These are phyloP conservation scores for Apostichopus leukothele DNA, from an alignment of 53 echinoderm and acorn worm genomes.

Conservation along the genomic window DNA sequence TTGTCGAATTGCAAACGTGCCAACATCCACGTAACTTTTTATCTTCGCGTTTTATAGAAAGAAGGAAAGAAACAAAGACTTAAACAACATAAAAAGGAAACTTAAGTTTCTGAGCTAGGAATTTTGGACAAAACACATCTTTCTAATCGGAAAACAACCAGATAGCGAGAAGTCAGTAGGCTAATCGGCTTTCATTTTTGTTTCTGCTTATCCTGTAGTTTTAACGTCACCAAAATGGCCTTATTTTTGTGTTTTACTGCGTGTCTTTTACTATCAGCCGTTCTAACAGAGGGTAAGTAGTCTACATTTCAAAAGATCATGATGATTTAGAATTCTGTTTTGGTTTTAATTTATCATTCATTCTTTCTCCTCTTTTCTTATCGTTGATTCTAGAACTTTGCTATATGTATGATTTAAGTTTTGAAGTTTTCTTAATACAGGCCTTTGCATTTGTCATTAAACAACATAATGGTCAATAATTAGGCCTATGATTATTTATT, in stretches of 20 bases:
- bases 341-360: too few species aligned
- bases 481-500: too few species aligned
- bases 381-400: too few species aligned
- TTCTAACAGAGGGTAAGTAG: slow-evolving; percentile 38
- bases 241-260: slow-evolving; percentile 31
- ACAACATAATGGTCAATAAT: too few species aligned
- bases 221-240: slow-evolving; percentile 33
- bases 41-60: background rate
- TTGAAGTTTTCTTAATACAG: too few species aligned
- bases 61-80: background rate
- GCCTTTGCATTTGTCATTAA: too few species aligned
- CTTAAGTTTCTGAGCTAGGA: background rate
- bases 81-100: background rate
- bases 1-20: slow-evolving; percentile 10
- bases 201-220: background rate
- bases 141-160: background rate
- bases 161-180: background rate
- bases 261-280: slow-evolving; percentile 41
- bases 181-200: background rate
- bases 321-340: too few species aligned
- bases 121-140: background rate
- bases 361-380: too few species aligned
- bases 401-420: too few species aligned
- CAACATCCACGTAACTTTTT: slow-evolving; percentile 18
- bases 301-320: too few species aligned